Conservation (phyloP, 1,140 invertebrate species). For the Linepithema humile region DNA sequence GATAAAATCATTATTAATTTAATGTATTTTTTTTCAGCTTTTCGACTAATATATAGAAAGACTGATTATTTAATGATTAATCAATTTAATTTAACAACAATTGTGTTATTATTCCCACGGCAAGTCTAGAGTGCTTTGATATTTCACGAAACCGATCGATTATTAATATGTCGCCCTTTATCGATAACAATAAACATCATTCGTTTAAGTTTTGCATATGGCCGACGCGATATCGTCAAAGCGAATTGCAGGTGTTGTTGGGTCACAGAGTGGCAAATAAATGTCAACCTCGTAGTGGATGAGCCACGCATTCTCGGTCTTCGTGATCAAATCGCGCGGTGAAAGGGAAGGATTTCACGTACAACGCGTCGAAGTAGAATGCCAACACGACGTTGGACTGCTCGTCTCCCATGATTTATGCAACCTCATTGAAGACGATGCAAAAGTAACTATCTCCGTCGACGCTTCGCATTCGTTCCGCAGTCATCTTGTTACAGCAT, state of each 20-base stretch:
- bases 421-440: conserved; percentile 72
- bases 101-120: not conserved
- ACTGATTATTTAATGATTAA: not conserved
- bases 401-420: conserved; percentile 69
- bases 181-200: not conserved
- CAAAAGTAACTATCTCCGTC: conserved; percentile 20
- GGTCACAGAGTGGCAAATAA: conserved; percentile 54
- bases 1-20: too few relatives aligned
- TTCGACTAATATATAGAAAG: not conserved
- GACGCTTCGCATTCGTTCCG: conserved; percentile 47
- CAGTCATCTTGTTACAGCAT: conserved; percentile 21
- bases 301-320: conserved; percentile 49
- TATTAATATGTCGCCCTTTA: not conserved
- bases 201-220: not conserved
- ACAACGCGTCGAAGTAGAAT: conserved; percentile 59
- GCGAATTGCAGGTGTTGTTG: conserved; percentile 22
- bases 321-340: conserved; percentile 59
- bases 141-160: not conserved
- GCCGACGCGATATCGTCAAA: not conserved
- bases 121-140: not conserved
- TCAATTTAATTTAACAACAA: not conserved
- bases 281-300: conserved; percentile 62
- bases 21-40: not conserved
- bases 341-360: conserved; percentile 74
- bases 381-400: conserved; percentile 50